phyloP scores from a whole-genome alignment of 1,140 invertebrate genomes.

The Hylyphantes graminicola region DNA sequence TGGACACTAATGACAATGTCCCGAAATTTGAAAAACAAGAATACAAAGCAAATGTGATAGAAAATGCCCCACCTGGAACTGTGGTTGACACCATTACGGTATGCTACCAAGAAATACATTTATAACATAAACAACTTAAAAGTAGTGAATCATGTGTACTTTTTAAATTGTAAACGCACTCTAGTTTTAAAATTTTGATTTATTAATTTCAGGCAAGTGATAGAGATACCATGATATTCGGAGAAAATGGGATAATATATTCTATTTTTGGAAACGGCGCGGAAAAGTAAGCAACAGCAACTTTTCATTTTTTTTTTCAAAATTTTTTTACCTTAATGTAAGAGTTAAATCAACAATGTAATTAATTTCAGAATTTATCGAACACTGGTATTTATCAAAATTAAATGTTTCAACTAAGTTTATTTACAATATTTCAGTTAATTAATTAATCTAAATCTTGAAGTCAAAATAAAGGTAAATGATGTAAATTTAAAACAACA shows the following conservation, averaged over 20 bases:
- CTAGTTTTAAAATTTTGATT: background rate
- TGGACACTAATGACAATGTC: conserved; percentile 90
- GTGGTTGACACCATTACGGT: conserved; percentile 73
- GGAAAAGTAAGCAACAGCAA: conserved; percentile 72
- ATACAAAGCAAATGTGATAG: conserved; percentile 92
- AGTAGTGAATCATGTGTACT: background rate
- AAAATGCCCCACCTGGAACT: conserved; percentile 84
- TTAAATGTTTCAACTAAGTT: background rate
- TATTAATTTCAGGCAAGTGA: conserved; percentile 76
- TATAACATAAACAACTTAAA: background rate
- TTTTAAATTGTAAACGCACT: no score
- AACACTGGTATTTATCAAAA: background rate
- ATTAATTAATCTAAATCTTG: background rate
- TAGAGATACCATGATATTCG: conserved; percentile 83
- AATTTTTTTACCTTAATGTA: background rate
- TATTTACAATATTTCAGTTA: background rate
- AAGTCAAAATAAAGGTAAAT: background rate
- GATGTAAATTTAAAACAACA: background rate
- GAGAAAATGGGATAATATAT: conserved; percentile 85
- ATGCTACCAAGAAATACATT: background rate
- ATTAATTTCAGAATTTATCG: no score
- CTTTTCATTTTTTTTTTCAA: background rate
- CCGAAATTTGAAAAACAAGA: conserved; percentile 95
- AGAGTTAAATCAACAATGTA: background rate
- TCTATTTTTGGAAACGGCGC: conserved; percentile 84